Base-by-base conservation (phyloP, 2,113 vertebrate genomes). In the Condylura cristata region DNA sequence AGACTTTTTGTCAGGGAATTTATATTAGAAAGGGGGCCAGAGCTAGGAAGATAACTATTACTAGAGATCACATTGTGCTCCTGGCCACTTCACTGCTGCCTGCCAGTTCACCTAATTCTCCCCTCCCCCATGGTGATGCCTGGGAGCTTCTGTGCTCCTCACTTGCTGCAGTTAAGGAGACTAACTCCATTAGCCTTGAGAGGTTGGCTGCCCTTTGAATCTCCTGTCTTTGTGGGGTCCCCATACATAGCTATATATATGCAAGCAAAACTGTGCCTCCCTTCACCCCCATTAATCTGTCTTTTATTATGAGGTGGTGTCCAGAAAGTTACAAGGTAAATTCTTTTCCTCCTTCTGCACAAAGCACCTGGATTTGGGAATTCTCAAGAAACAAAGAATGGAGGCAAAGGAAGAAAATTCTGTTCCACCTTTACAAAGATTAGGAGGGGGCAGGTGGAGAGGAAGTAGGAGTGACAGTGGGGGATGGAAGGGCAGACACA, bases 361-460 rank as follows among this genome's bases (percentile, higher is more conserved):
- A 60, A 37, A n/a, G n/a, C 6, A 85, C 41, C 71, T 93, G 56
- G 68, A 53, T 88, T 92, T 92, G 72, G 78, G 60, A 80, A 80
- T 85, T 84, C 34, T 76, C 86, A 48, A 53, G 75, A 71, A 44
- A 56, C 22, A 66, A 95, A 86, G 85, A 79, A 63, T 24, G 72
- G 80, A 90, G 63, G 22, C 20, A 72, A 44, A 51, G 34, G 30
- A 8, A 82, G 8, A 76, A 81, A 34, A 48, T 17, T 41, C 1
- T 24, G 6, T 56, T 9, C 7, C 37, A 34, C 56, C 24, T 39
- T 41, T 70, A 61, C 8, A 9, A 1, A 11, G 46, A 13, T 37
- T 44, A 30, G 46, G 24, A 51, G 18, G 46, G 17, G 48, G 46
- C 53, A 32, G 63, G 34, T 3, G 22, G 30, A 16, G 32, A 30